Percentiles rank a stretch among this genome's conserved stretches.
These are phyloP conservation scores for Dipodomys spectabilis DNA, from an alignment of 2,113 vertebrate species.

Conservation along the genomic window DNA sequence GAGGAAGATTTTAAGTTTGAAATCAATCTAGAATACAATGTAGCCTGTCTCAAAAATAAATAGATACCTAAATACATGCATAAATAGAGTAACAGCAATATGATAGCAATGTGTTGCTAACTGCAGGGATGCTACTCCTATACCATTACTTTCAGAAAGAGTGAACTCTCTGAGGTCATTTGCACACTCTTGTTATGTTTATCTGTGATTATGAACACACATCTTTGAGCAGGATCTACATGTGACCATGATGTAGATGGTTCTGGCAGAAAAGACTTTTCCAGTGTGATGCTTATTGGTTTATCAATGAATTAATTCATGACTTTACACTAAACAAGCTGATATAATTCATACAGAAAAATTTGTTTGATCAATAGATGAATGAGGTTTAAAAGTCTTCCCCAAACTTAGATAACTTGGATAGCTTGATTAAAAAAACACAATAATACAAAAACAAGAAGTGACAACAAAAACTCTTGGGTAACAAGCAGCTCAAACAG, in stretches of 20 bases:
- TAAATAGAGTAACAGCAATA: not conserved
- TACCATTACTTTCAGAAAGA: not conserved
- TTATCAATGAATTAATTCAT: not conserved
- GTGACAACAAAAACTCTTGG: not conserved
- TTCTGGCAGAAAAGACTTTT: not conserved
- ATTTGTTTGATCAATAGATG: constrained; percentile 13
- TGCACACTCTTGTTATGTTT: not conserved
- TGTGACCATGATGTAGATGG: not conserved
- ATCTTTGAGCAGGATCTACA: not conserved
- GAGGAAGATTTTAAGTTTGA: no score
- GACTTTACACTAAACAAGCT: not conserved
- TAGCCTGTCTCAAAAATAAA: no score
- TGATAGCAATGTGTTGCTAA: not conserved
- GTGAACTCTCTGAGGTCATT: not conserved
- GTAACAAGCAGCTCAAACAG: not conserved
- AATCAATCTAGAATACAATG: no score
- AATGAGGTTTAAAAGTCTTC: not conserved
- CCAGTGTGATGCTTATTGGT: not conserved
- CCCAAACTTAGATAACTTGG: not conserved
- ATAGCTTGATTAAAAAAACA: constrained; percentile 1
- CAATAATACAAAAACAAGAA: not conserved
- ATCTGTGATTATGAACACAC: not conserved
- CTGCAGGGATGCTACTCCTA: not conserved
- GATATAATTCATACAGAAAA: not conserved
- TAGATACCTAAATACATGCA: no score